Percentiles rank a stretch among this genome's conserved stretches.
These are phyloP conservation scores for Etia nguti DNA, from an alignment of 2,113 vertebrate species.

Conservation along the genomic window DNA sequence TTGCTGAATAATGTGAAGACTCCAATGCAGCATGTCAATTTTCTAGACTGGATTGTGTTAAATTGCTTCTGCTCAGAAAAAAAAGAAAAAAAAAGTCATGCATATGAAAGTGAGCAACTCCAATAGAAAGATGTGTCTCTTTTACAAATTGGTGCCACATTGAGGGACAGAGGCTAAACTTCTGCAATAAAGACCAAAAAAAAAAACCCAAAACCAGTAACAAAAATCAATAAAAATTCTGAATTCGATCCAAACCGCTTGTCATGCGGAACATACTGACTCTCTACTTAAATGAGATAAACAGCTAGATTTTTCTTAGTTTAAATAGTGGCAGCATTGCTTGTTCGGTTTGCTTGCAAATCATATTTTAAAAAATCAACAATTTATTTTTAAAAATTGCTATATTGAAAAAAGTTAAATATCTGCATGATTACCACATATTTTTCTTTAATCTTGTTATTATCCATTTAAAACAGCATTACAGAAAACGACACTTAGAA, in stretches of 20 bases:
- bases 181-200: background rate
- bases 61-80: conserved; percentile 29
- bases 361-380: background rate
- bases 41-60: conserved; percentile 29
- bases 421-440: background rate
- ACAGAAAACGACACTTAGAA: background rate
- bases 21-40: background rate
- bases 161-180: background rate
- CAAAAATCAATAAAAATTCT: background rate
- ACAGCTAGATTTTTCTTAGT: background rate
- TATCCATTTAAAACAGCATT: background rate
- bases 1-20: background rate
- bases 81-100: background rate
- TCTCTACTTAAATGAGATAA: background rate
- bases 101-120: conserved; percentile 35
- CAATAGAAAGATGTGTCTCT: conserved; percentile 41
- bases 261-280: background rate
- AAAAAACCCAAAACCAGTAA: background rate
- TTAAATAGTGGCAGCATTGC: background rate
- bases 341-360: background rate
- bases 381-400: fast-evolving
- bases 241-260: background rate
- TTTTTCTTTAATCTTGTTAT: background rate
- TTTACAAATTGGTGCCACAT: conserved; percentile 29
- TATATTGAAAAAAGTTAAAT: background rate